Base-by-base conservation (phyloP, 2,888 invertebrate genomes). In the Eupithecia tripunctaria region DNA sequence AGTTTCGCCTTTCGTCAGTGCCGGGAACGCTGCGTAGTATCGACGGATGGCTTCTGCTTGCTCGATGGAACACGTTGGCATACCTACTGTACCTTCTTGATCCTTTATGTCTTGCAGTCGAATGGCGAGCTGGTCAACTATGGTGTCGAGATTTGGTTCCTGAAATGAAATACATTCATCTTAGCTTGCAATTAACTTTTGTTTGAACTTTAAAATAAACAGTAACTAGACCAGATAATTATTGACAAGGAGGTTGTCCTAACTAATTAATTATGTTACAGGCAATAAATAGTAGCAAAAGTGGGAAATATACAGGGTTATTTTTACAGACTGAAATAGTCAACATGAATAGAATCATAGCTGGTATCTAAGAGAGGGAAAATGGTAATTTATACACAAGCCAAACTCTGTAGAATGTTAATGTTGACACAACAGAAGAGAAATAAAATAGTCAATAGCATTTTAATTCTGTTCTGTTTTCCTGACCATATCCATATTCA, bases 121-220 rank as follows among this genome's bases (percentile, higher is more conserved):
- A 82, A 95, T 95, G 91, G 97, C 97, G 87, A 98, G 95, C 94
- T 98, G 97, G 91, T 97, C 97, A 81, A 98, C 97, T 89, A 98
- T 95, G 85, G 96, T 96, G 94, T 97, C 97, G 86, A 97, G 96
- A 89, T 97, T 97, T 92, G 96, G 95, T 92, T 96, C 96, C 97
- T 98, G 95, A 82, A 96, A 93, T 43, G 2, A 51, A 71, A 64
- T 27, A 62, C 2, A 29, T 29, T 43, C 14, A 51, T 73, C 43
- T 70, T 43, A 70, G 67, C 60, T 43, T 7, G 51, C 59, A 27
- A 29, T 38, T n/a, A 21, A 21, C 21, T 38, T 51, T 32, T 51
- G 51, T 51, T 32, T 21, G n/a, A 47, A 21, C 3, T 51, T 21
- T 21, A 0, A 21, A 51, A 51, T 51, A 51, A 51, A n/a, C n/a